A percentile compares a stretch with the other conserved stretches of the same genome.
Conservation (phyloP, 2,113 vertebrate genomes). For the Rissa tridactyla region DNA sequence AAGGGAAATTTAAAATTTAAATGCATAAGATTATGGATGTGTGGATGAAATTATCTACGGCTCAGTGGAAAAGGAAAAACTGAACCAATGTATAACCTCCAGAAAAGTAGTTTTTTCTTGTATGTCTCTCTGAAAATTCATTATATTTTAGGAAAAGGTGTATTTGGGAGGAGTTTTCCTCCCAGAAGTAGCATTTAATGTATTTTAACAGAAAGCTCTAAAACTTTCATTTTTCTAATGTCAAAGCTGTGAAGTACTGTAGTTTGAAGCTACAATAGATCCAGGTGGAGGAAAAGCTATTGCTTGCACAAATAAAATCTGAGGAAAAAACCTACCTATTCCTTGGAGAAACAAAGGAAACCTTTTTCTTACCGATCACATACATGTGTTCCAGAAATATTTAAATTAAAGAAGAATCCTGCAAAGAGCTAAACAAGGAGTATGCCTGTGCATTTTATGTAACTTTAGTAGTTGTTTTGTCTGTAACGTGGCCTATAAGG, state of each 20-base stretch:
- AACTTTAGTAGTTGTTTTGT: neutral
- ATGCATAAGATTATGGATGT: neutral
- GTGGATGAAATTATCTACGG: neutral
- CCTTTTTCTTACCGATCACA: neutral
- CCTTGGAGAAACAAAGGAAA: neutral
- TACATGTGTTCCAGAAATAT: neutral
- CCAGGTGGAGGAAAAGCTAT: neutral
- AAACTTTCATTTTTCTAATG: neutral
- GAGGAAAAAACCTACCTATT: neutral
- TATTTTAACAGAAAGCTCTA: neutral
- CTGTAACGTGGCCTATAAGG: neutral
- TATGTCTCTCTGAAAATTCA: neutral
- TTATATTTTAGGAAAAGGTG: neutral
- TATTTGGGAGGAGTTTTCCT: neutral
- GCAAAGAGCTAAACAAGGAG: neutral
- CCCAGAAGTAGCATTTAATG: neutral
- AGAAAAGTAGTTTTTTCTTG: neutral
- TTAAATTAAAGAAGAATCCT: neutral
- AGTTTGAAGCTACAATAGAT: neutral
- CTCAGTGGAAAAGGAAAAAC: neutral
- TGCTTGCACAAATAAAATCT: neutral
- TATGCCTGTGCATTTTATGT: neutral
- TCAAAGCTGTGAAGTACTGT: neutral
- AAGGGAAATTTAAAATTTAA: neutral
- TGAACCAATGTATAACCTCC: neutral